Evolutionary conservation across 2,113 vertebrate genomes (phyloP), one percentile per base, ranked within the genome.

Genomic region (Erinaceus europaeus): DNA sequence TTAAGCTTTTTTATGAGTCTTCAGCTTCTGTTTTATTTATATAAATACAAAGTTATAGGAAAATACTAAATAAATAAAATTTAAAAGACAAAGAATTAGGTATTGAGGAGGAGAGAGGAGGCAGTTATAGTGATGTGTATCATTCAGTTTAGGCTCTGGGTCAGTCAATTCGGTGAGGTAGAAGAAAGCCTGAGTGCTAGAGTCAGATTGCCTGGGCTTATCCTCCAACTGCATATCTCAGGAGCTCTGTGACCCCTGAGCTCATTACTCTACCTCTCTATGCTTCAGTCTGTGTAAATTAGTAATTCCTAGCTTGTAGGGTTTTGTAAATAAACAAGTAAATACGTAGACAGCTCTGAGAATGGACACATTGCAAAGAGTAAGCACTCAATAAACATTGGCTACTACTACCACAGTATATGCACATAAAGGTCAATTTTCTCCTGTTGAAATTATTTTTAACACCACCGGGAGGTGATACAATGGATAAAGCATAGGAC

Each of bases 1-100:
- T 92, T 61, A 74, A 81, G 81, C 61, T 55, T 90, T 53, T 68
- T 64, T 90, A 18, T 75, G 38, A 84, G 89, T 61, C n/a, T 89
- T 81, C 14, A 76, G 44, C 34, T 82, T 32, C 46, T 72, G 34
- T 68, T 36, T 81, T 64, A 53, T 7, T 81, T 68, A 57, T 42
- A 38, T 17, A 78, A 90, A 18, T 42, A 79, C 4, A 61, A 81
- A 85, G 17, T 40, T 17, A 76, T 3, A n/a, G 25, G 34, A 27
- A 88, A 88, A 78, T 53, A 21, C 10, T 23, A 75, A 17, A 15
- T 10, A 67, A 86, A n/a, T 65, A n/a, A n/a, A n/a, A 23, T 40
- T 61, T 61, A 14, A 2, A 2, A 38, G 52, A 68, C 10, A 2
- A 2, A 38, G 52, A 68, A 15, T 61, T 10, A 50, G 6, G 68